Percentiles rank a stretch among this genome's conserved stretches.
phyloP scores from a whole-genome alignment of 2,888 invertebrate genomes.

The Tetranychus truncatus region DNA sequence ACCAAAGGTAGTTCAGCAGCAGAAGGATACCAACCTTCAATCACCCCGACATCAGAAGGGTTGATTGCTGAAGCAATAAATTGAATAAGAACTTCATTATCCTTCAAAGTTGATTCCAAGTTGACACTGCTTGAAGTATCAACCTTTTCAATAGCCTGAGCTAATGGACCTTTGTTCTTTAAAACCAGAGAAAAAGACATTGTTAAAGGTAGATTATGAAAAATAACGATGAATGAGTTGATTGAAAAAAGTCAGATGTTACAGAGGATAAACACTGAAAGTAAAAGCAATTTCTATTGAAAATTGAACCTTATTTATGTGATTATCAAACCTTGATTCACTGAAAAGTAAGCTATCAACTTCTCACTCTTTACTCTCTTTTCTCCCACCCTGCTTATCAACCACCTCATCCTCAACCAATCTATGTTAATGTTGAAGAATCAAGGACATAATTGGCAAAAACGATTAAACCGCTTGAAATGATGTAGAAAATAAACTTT shows the following conservation, averaged over 20 bases:
- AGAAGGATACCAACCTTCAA: conserved; percentile 68
- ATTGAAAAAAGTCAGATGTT: too few species aligned
- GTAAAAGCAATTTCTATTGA: not conserved
- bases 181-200: not conserved
- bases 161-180: not conserved
- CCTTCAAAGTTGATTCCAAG: not conserved
- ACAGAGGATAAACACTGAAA: not conserved
- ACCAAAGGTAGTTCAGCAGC: conserved; percentile 65
- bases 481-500: too few species aligned
- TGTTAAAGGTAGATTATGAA: not conserved
- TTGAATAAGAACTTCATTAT: conserved; percentile 50
- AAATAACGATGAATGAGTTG: too few species aligned
- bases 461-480: too few species aligned
- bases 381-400: not conserved
- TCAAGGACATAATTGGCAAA: too few species aligned
- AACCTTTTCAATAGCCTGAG: not conserved
- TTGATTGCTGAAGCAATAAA: conserved; percentile 83
- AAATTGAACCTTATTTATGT: not conserved
- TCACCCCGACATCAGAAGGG: conserved; percentile 92
- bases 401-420: too few species aligned
- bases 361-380: not conserved
- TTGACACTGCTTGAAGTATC: not conserved
- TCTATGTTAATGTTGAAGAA: too few species aligned
- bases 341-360: not conserved
- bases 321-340: not conserved